A percentile compares a stretch with the other conserved stretches of the same genome.
Conservation (phyloP, 30 jellyfish, hydroid and myxozoan species). For the Aurelia coerulea region DNA sequence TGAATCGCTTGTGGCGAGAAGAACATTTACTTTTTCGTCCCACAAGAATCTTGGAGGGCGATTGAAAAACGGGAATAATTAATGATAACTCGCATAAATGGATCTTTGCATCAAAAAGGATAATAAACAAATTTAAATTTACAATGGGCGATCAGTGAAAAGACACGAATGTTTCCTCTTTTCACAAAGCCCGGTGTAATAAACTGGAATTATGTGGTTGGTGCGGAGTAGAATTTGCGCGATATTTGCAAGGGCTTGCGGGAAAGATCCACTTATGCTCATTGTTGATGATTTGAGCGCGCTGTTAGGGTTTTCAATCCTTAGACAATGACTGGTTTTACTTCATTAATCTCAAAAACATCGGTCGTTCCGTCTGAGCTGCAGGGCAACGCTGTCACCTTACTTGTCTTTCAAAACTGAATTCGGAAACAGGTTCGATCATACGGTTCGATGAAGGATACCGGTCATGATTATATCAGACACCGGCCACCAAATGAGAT, state of each 20-base stretch:
- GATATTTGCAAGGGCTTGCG: constrained; percentile 43
- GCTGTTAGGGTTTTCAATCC: constrained; percentile 31
- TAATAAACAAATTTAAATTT: constrained; percentile 8
- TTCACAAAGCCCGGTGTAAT: constrained; percentile 19
- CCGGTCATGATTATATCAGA: no score
- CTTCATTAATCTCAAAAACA: not conserved
- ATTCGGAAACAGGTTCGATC: no score
- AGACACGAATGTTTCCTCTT: constrained; percentile 14
- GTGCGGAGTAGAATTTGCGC: constrained; percentile 16
- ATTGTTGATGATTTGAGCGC: constrained; percentile 21
- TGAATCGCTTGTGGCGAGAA: no score
- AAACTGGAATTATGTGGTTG: constrained; percentile 61
- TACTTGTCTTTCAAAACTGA: no score
- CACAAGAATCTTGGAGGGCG: not conserved
- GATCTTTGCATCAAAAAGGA: constrained; percentile 39
- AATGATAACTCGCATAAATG: constrained; percentile 54
- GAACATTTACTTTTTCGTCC: no score
- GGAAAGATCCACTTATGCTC: constrained; percentile 54
- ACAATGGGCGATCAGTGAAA: constrained; percentile 53
- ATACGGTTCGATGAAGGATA: no score
- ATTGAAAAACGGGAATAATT: constrained; percentile 23
- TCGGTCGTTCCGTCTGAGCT: not conserved
- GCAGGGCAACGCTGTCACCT: no score
- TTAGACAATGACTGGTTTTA: not conserved
- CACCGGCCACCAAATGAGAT: no score